A percentile compares a stretch with the other conserved stretches of the same genome.
phyloP scores from a whole-genome alignment of 2,888 invertebrate species.

The Notocelia uddmanniana region DNA sequence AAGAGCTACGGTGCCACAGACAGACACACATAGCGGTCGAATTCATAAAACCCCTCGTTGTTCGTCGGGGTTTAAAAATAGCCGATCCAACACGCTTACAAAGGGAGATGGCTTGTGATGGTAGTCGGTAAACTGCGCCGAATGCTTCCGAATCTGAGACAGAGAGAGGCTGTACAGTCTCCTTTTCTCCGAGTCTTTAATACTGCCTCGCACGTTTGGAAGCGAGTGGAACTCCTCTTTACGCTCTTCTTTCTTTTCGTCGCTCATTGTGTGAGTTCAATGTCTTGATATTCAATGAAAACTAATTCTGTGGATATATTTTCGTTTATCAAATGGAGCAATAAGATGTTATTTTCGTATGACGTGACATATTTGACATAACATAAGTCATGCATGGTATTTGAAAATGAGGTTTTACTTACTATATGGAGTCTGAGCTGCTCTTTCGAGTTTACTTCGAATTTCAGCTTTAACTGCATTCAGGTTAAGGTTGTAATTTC shows the following conservation, averaged over 20 bases:
- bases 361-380: background rate
- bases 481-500: background rate
- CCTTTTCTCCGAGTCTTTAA: conserved; percentile 51
- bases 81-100: conserved; percentile 56
- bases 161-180: conserved; percentile 66
- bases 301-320: background rate
- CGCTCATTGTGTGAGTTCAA: conserved; percentile 4
- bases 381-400: background rate
- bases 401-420: conserved; percentile 10
- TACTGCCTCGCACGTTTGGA: conserved; percentile 55
- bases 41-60: no score
- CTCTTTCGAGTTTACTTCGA: background rate
- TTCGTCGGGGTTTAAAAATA: no score
- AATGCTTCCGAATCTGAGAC: conserved; percentile 60
- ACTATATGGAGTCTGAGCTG: background rate
- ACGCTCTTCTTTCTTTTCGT: background rate
- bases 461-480: background rate
- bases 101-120: conserved; percentile 72
- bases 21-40: no score
- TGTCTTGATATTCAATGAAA: background rate
- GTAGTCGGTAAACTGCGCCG: conserved; percentile 57
- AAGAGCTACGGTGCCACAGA: no score
- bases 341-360: conserved; percentile 1
- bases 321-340: conserved; percentile 6
- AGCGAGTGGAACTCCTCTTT: conserved; percentile 53